phyloP scores from a whole-genome alignment of 2,113 vertebrate species.

The Bagarius yarrelli region DNA sequence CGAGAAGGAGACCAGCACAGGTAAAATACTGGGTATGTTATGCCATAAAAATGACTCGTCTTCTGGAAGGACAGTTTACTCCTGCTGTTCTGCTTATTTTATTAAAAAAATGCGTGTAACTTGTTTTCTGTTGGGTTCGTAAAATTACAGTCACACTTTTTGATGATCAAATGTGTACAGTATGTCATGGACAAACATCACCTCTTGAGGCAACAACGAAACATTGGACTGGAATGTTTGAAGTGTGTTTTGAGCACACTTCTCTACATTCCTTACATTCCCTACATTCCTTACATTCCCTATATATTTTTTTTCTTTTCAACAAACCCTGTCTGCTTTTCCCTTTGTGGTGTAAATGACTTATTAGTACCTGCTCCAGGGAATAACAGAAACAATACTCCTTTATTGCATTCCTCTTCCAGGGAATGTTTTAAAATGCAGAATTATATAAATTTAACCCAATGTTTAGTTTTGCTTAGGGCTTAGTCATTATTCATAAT shows the following conservation, averaged over 20 bases:
- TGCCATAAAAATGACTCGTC: not conserved
- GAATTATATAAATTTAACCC: not conserved
- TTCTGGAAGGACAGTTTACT: not conserved
- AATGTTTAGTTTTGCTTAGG: not conserved
- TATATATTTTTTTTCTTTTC: too few species aligned
- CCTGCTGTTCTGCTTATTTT: not conserved
- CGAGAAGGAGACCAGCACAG: slow-evolving; percentile 59
- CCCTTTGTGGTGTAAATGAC: not conserved
- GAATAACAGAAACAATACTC: not conserved
- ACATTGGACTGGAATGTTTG: not conserved
- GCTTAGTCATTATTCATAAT: not conserved
- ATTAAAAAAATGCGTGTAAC: not conserved
- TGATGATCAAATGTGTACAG: not conserved
- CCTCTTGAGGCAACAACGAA: not conserved
- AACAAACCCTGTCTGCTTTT: too few species aligned
- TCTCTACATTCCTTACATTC: not conserved
- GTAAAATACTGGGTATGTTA: slow-evolving; percentile 41
- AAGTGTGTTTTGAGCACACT: not conserved
- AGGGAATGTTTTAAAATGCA: not conserved
- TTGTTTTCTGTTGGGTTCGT: not conserved
- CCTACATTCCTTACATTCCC: too few species aligned
- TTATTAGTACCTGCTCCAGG: not conserved
- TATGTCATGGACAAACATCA: not conserved
- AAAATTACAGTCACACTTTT: too few species aligned
- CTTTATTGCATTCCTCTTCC: not conserved